These are phyloP conservation scores for Syndactyla subalaris DNA, from an alignment of 2,797 vertebrate species.

Conservation along the genomic window DNA sequence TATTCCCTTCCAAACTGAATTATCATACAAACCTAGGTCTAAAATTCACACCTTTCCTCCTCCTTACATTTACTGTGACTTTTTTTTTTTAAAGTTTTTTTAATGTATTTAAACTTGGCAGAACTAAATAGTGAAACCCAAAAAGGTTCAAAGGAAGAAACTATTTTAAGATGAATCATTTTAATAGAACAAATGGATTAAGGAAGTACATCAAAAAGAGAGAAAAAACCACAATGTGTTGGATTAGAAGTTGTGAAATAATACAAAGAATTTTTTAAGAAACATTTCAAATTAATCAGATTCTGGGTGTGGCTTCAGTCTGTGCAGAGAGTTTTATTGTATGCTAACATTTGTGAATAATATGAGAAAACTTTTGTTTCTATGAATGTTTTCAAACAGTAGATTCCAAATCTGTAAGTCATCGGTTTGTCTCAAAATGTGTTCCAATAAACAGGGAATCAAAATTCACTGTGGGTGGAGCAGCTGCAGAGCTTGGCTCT, in stretches of 20 bases:
- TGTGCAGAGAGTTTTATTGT: background rate
- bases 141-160: background rate
- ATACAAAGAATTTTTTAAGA: background rate
- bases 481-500: conserved; percentile 2
- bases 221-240: background rate
- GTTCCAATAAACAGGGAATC: conserved; percentile 12
- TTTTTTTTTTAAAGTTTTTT: background rate
- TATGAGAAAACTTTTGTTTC: conserved; percentile 22
- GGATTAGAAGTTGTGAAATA: background rate
- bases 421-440: background rate
- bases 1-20: background rate
- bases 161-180: background rate
- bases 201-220: background rate
- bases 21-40: background rate
- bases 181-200: background rate
- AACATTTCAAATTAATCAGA: background rate
- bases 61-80: background rate
- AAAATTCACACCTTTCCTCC: background rate
- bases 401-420: conserved; percentile 47
- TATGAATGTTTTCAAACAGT: background rate
- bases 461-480: conserved; percentile 8
- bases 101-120: background rate
- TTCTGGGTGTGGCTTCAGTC: background rate
- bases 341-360: conserved; percentile 52
- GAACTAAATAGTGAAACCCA: background rate